Evolutionary conservation across 1,140 invertebrate species (phyloP), one percentile per base, ranked within the genome.

Genomic region (Drosophila equinoxialis): DNA sequence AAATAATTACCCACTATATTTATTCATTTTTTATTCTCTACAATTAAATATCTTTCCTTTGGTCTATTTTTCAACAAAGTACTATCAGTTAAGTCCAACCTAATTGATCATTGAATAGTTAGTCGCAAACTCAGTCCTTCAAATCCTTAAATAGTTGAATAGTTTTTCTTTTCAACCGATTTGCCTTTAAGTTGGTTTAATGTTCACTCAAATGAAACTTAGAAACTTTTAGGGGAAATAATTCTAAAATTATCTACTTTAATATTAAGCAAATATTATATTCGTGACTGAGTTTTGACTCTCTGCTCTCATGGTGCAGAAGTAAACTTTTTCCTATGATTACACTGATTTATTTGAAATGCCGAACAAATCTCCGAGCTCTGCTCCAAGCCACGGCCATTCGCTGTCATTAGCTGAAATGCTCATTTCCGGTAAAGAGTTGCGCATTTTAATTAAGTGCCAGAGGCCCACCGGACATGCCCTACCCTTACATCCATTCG

Each of bases 391-490:
- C 69, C 59, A n/a, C 2, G 42, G 8, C 45, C 17, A 51, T 51
- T 51, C 17, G 17, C 68, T 83, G 84, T 89, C 84, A 89, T 89
- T 89, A 89, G 74, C 80, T 75, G 73, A 79, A 89, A 89, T 80
- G 80, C 85, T 84, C 85, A 89, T 89, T 89, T 89, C 84, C 84
- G 85, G 77, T 68, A 87, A 87, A 89, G 84, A 84, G 84, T 89
- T 89, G 84, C 80, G 84, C 80, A 89, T 89, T 89, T 89, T 89
- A 89, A 89, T 89, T 84, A 89, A 78, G 65, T 84, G 80, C 45
- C 73, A 82, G 75, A 66, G 54, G 77, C 42, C 17, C 17, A 35
- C 39, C 65, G 14, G 33, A 42, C 17, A 48, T 30, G 23, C 42
- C 30, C 51, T 37, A 45, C 30, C 30, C 30, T 30, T 30, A 30